Conservation (phyloP, 2,113 vertebrate species). For the Polypterus bichir region DNA sequence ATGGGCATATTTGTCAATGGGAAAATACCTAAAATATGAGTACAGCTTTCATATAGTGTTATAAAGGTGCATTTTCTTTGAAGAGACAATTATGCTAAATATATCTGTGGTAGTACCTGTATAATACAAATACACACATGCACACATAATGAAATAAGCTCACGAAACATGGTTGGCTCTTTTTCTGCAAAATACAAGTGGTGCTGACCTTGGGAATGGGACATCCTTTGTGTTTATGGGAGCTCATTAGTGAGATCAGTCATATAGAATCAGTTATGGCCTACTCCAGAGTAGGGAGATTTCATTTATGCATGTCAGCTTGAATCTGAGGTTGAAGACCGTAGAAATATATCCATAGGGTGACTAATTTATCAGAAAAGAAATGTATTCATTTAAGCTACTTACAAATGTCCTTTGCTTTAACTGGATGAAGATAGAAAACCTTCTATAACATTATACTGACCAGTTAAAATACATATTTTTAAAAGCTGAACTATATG, state of each 20-base stretch:
- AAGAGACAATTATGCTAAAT: neutral
- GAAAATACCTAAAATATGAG: too few relatives aligned
- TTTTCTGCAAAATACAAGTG: constrained; percentile 29
- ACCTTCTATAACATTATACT: too few relatives aligned
- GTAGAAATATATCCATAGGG: constrained; percentile 36
- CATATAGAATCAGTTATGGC: constrained; percentile 34
- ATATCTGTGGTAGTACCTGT: constrained; percentile 22
- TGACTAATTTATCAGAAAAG: constrained; percentile 34
- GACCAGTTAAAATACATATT: neutral
- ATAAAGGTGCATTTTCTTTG: too few relatives aligned
- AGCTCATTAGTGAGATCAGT: constrained; percentile 39
- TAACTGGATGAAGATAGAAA: too few relatives aligned
- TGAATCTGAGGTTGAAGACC: constrained; percentile 30
- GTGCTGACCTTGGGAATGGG: constrained; percentile 22
- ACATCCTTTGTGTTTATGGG: constrained; percentile 32
- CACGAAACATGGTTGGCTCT: constrained; percentile 35
- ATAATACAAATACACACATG: constrained; percentile 33
- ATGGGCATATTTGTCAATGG: too few relatives aligned
- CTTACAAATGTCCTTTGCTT: neutral
- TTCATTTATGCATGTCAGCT: constrained; percentile 31
- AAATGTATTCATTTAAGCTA: constrained; percentile 1
- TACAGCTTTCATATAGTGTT: too few relatives aligned
- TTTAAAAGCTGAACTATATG: neutral
- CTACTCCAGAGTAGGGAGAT: constrained; percentile 37
- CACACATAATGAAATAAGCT: constrained; percentile 48